These are phyloP conservation scores for Parasteatoda tepidariorum DNA, from an alignment of 1,140 invertebrate genomes.

Conservation along the genomic window DNA sequence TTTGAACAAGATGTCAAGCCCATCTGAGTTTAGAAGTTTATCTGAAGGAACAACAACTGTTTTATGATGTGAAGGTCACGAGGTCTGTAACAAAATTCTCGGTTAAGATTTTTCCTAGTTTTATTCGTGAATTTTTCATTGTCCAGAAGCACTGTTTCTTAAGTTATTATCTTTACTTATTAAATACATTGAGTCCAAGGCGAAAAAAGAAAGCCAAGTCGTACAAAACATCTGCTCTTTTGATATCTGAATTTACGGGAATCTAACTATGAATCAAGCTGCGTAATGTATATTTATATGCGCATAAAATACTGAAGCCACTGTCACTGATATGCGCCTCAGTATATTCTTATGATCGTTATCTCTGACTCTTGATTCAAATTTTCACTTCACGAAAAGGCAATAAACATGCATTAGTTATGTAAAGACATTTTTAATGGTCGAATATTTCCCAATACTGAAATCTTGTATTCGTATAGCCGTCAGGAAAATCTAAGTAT, in stretches of 20 bases:
- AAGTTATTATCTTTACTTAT: neutral
- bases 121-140: neutral
- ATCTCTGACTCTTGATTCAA: neutral
- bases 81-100: neutral
- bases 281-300: constrained; percentile 25
- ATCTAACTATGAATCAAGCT: constrained; percentile 13
- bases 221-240: constrained; percentile 6
- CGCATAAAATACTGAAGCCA: constrained; percentile 4
- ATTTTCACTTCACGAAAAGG: neutral
- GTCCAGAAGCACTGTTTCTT: neutral
- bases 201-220: neutral
- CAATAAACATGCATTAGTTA: neutral
- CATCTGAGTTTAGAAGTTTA: no score
- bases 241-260: constrained; percentile 14
- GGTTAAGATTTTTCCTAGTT: neutral
- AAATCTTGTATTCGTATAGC: no score
- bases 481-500: no score
- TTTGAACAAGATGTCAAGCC: no score
- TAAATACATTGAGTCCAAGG: neutral
- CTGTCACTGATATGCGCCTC: neutral
- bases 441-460: neutral
- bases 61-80: neutral
- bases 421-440: neutral
- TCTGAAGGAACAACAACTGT: neutral
- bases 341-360: neutral